These are phyloP conservation scores for Chaetoderma sp. DNA, from an alignment of 2,888 invertebrate species.

Conservation along the genomic window DNA sequence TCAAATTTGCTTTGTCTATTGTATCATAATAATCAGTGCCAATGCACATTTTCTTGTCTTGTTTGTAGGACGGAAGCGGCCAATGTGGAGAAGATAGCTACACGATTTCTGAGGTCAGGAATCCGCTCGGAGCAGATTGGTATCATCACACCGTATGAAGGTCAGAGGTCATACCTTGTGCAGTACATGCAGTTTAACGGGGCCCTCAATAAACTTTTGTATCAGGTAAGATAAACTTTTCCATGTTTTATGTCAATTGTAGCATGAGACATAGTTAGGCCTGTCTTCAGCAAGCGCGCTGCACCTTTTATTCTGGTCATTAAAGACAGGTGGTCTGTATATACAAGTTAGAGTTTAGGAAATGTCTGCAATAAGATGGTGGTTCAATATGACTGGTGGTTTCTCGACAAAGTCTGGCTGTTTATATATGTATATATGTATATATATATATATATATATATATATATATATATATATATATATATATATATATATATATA, in stretches of 20 bases:
- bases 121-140: slow-evolving; percentile 98
- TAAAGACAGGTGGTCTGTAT: too few relatives aligned
- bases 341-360: too few relatives aligned
- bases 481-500: background rate
- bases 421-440: background rate
- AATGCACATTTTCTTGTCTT: background rate
- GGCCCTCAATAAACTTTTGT: slow-evolving; percentile 93
- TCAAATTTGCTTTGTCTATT: too few relatives aligned
- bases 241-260: background rate
- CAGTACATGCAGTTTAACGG: slow-evolving; percentile 99
- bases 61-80: slow-evolving; percentile 89
- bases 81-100: slow-evolving; percentile 97
- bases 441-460: slow-evolving; percentile 8
- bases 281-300: background rate
- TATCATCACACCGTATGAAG: slow-evolving; percentile 96
- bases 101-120: slow-evolving; percentile 92
- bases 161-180: slow-evolving; percentile 94
- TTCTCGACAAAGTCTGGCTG: too few relatives aligned
- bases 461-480: slow-evolving; percentile 7
- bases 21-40: too few relatives aligned
- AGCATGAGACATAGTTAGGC: background rate
- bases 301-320: too few relatives aligned
- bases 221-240: slow-evolving; percentile 76
- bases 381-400: too few relatives aligned
- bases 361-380: too few relatives aligned